These are phyloP conservation scores for Bombus superbus DNA, from an alignment of 1,140 invertebrate species.

Conservation along the genomic window DNA sequence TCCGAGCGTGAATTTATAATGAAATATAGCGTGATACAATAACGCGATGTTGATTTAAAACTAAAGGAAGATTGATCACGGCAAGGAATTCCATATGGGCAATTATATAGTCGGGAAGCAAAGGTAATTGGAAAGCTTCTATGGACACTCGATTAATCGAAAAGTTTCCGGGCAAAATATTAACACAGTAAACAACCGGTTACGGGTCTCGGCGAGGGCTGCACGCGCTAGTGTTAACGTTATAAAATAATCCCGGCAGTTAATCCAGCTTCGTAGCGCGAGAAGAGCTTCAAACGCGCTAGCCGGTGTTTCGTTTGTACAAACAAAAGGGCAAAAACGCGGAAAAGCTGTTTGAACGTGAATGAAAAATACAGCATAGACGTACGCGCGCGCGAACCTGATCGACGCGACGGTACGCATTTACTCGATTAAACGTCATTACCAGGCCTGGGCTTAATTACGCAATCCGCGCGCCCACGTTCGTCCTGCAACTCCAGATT, in stretches of 20 bases:
- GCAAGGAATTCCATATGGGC: not conserved
- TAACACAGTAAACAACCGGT: slow-evolving; percentile 10
- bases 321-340: slow-evolving; percentile 50
- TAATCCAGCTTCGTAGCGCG: slow-evolving; percentile 37
- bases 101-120: not conserved
- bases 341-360: slow-evolving; percentile 57
- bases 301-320: slow-evolving; percentile 31
- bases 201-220: not conserved
- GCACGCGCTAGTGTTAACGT: slow-evolving; percentile 10
- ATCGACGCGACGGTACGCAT: slow-evolving; percentile 49
- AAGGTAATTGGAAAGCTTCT: slow-evolving; percentile 31
- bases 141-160: slow-evolving; percentile 37
- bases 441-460: slow-evolving; percentile 61
- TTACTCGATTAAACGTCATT: slow-evolving; percentile 67
- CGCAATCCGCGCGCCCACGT: slow-evolving; percentile 39
- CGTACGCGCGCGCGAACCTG: slow-evolving; percentile 1
- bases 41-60: not conserved
- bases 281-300: slow-evolving; percentile 45
- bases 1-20: not conserved
- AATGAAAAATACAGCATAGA: slow-evolving; percentile 53
- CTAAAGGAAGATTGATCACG: not conserved
- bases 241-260: slow-evolving; percentile 40
- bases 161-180: slow-evolving; percentile 33
- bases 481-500: slow-evolving; percentile 53
- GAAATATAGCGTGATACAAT: not conserved